These are phyloP conservation scores for Tolypeutes matacus DNA, from an alignment of 2,797 vertebrate genomes.

Conservation along the genomic window DNA sequence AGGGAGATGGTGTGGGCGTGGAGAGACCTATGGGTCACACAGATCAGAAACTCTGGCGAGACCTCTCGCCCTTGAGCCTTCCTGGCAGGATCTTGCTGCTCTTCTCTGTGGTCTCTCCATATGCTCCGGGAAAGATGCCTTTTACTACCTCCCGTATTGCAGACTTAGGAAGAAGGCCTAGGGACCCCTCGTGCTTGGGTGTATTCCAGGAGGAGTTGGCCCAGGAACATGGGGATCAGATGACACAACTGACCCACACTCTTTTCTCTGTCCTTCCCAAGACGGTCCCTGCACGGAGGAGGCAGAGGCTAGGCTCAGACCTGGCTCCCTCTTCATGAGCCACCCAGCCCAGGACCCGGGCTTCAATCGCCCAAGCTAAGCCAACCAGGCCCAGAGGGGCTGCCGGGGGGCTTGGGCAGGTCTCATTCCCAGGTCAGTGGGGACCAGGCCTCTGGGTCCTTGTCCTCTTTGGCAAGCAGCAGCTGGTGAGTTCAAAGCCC, in stretches of 20 bases:
- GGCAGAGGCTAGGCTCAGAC: background rate
- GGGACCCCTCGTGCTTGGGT: background rate
- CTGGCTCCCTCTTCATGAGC: background rate
- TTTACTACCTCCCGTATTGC: background rate
- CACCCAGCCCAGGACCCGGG: background rate
- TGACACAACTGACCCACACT: background rate
- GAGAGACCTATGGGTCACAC: background rate
- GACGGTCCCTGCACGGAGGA: background rate
- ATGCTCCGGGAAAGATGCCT: background rate
- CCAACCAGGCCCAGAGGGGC: background rate
- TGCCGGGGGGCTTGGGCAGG: fast-evolving
- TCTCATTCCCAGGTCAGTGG: background rate
- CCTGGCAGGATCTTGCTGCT: background rate
- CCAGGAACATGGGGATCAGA: fast-evolving
- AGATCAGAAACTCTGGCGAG: background rate
- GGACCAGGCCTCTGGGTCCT: background rate
- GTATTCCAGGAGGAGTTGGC: background rate
- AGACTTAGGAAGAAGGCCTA: background rate
- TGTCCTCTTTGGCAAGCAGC: background rate
- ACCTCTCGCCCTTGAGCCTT: background rate
- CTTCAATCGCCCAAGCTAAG: background rate
- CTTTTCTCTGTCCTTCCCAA: background rate
- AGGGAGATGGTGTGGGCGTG: background rate
- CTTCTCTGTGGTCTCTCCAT: background rate
- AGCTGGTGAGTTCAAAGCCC: background rate